These are phyloP conservation scores for Odontophorus gujanensis DNA, from an alignment of 2,113 vertebrate genomes.

Conservation along the genomic window DNA sequence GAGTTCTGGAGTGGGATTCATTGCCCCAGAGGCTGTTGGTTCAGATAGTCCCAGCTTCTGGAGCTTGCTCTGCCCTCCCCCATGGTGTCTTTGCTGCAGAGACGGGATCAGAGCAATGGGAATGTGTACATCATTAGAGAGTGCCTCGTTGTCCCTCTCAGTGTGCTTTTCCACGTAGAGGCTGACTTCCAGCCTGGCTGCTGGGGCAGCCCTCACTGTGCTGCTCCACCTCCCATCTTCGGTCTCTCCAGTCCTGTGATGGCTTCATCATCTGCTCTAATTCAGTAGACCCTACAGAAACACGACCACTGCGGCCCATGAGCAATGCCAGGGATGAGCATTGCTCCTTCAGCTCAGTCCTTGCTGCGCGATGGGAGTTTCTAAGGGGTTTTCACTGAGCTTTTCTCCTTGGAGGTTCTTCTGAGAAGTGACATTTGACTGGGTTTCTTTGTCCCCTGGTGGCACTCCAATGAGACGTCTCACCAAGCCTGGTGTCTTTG, in stretches of 20 bases:
- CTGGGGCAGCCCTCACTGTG: not conserved
- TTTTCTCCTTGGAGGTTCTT: not conserved
- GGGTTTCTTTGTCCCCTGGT: not conserved
- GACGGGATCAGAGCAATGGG: not conserved
- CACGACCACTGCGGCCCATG: accelerated
- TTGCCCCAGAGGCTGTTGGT: not conserved
- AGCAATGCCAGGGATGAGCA: not conserved
- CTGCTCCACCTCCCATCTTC: not conserved
- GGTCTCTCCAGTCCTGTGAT: not conserved
- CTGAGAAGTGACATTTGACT: not conserved
- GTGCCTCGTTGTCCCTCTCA: not conserved
- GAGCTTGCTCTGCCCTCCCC: not conserved
- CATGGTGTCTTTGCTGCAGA: not conserved
- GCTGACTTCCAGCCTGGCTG: not conserved
- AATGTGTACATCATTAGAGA: not conserved
- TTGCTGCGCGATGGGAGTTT: not conserved
- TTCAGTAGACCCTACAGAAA: not conserved
- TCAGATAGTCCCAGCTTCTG: not conserved
- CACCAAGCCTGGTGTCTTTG: not conserved
- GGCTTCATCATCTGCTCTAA: not conserved
- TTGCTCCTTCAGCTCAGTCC: not conserved
- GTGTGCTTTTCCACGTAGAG: not conserved
- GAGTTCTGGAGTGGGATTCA: not conserved
- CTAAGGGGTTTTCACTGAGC: not conserved
- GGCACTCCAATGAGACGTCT: not conserved